Evolutionary conservation across 2,113 vertebrate genomes (phyloP).

Genomic region (Corythornis madagascariensis): DNA sequence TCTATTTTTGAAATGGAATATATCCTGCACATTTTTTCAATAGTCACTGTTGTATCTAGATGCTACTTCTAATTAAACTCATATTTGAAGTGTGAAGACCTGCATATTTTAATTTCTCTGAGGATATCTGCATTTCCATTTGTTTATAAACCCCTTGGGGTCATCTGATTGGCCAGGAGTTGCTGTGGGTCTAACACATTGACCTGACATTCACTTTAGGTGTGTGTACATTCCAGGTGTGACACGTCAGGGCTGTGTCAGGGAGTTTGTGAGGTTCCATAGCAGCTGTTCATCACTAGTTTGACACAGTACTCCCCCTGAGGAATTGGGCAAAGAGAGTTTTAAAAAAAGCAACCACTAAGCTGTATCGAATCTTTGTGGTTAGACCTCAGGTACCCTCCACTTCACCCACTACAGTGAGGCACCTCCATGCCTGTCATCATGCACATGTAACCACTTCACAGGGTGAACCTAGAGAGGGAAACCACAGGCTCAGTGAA

Average conservation of each 20-base stretch:
- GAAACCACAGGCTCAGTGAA: slow-evolving; percentile 57
- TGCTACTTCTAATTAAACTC: neutral
- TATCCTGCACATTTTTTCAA: neutral
- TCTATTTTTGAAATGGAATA: neutral
- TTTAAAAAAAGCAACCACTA: neutral
- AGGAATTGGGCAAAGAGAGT: neutral
- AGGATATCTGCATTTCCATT: neutral
- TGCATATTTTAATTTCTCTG: neutral
- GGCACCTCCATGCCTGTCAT: slow-evolving; percentile 7
- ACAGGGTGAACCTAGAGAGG: neutral
- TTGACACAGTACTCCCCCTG: neutral
- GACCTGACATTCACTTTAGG: neutral
- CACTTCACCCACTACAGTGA: neutral
- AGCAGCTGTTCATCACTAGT: neutral
- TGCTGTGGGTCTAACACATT: neutral
- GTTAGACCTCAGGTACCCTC: slow-evolving; percentile 47
- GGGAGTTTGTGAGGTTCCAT: neutral
- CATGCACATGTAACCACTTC: slow-evolving; percentile 41
- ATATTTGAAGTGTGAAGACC: neutral
- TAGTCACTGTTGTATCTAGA: neutral
- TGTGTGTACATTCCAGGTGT: neutral
- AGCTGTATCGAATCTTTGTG: slow-evolving; percentile 35
- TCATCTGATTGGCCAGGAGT: neutral
- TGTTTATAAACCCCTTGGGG: neutral
- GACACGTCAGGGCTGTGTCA: neutral